Percentiles rank a stretch among this genome's conserved stretches.
These are phyloP conservation scores for Dermochelys coriacea DNA, from an alignment of 2,797 vertebrate genomes.

Conservation along the genomic window DNA sequence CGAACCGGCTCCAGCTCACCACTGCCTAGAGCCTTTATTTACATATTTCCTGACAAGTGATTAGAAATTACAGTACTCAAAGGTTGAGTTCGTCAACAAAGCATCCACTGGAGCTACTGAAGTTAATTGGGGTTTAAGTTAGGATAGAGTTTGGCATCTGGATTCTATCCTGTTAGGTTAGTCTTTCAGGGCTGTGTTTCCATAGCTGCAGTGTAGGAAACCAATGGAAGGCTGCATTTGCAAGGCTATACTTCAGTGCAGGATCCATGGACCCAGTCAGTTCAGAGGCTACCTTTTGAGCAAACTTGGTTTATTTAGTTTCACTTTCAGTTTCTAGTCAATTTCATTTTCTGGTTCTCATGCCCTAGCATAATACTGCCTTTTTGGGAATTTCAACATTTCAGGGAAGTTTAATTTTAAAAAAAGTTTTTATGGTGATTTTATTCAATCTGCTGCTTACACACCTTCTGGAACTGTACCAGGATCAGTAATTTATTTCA, in stretches of 20 bases:
- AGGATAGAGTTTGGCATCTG: slow-evolving; percentile 28
- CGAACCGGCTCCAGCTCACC: too few species aligned
- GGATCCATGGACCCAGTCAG: rapidly evolving
- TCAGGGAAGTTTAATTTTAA: neutral
- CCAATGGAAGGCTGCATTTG: neutral
- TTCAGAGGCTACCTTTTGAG: neutral
- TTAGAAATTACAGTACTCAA: slow-evolving; percentile 47
- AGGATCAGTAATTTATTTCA: slow-evolving; percentile 70
- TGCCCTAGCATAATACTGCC: neutral
- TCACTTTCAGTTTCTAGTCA: rapidly evolving
- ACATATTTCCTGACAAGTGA: slow-evolving; percentile 25
- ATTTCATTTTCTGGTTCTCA: neutral
- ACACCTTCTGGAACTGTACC: slow-evolving; percentile 64
- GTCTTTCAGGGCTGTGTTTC: neutral
- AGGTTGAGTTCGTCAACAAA: slow-evolving; percentile 55
- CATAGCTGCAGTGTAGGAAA: neutral
- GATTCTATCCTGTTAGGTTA: slow-evolving; percentile 32
- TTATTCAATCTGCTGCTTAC: slow-evolving; percentile 68
- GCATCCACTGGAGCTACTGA: slow-evolving; percentile 54
- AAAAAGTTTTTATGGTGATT: slow-evolving; percentile 57
- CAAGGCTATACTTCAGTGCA: neutral
- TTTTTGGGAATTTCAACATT: rapidly evolving
- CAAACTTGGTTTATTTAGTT: neutral
- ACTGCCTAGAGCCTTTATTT: slow-evolving; percentile 1
- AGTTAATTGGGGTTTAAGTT: slow-evolving; percentile 59